Evolutionary conservation across 2,113 vertebrate genomes (phyloP), one percentile per base, ranked within the genome.

Genomic region (Pachypanchax playfairii): DNA sequence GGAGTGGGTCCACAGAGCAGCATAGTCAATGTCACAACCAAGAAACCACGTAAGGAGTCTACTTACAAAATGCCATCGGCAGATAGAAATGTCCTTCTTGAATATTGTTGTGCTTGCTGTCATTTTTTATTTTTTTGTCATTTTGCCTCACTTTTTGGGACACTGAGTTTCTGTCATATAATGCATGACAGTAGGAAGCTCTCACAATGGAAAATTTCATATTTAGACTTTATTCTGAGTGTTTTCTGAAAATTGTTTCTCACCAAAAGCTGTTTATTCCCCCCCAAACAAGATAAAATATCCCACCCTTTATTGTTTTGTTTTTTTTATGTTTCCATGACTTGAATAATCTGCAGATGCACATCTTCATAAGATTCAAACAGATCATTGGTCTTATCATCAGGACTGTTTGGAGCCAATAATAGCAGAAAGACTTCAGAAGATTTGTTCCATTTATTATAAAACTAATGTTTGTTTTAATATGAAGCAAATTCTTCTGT

Each of bases 1-100:
- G 97, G 97, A 42, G 91, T 92, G 2, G 96, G 97, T 15, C 97
- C 96, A 1, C 87, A 92, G 83, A 96, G 95, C n/a, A 77, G 77
- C 1, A 70, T 87, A 0, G 94, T 95, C 84, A 96, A 97, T 6
- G 94, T 96, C 85, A 97, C 95, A 10, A 98, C 97, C 79, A 95
- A 92, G 64, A 98, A 96, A 77, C 95, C 96, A 13, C 97, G 97
- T 98, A 90, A 94, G 96, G 35, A 42, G 33, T 56, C 8, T 1
- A 14, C 31, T 31, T 46, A 53, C 20, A 53, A 12, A 33, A 54
- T 41, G 26, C 38, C 51, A 38, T 44, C 48, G 36, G 31, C n/a
- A 11, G 61, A 18, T 43, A 18, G 28, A 13, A 43, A 43, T 63
- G 55, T 54, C 43, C 25, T 61, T 69, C 66, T 67, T 21, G 48